A percentile compares a stretch with the other conserved stretches of the same genome.
Evolutionary conservation across 2,797 vertebrate species (phyloP).

Genomic region (Sebastes vulpes): DNA sequence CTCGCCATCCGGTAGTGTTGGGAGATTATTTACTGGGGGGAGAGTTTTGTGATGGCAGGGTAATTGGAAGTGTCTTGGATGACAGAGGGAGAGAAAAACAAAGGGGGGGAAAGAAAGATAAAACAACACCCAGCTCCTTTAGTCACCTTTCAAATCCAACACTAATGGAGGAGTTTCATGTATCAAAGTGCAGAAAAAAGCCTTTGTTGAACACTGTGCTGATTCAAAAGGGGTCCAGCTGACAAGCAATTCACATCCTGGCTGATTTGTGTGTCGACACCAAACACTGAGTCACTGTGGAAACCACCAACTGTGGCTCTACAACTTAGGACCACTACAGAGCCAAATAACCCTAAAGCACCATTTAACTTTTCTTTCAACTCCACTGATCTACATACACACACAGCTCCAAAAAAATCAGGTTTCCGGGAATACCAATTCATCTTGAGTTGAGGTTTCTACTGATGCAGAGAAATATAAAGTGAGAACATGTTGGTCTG

Average conservation of each 20-base stretch:
- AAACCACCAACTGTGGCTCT: slow-evolving; percentile 56
- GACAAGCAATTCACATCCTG: slow-evolving; percentile 54
- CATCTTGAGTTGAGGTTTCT: background rate
- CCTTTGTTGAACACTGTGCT: slow-evolving; percentile 22
- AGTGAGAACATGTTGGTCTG: background rate
- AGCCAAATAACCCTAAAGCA: slow-evolving; percentile 29
- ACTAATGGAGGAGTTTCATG: slow-evolving; percentile 44
- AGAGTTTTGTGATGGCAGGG: background rate
- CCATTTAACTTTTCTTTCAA: slow-evolving; percentile 27
- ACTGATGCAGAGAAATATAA: background rate
- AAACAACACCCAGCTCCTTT: background rate
- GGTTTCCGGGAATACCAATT: background rate
- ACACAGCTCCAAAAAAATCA: background rate
- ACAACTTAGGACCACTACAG: slow-evolving; percentile 34
- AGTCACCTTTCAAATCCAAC: slow-evolving; percentile 24
- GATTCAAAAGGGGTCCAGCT: slow-evolving; percentile 43
- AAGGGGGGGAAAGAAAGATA: background rate
- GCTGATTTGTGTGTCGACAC: slow-evolving; percentile 69
- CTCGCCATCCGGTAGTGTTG: background rate
- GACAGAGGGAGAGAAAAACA: background rate
- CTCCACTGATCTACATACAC: background rate
- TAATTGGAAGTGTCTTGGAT: background rate
- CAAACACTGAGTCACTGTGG: slow-evolving; percentile 69
- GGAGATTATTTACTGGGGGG: slow-evolving; percentile 9
- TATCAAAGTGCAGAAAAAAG: slow-evolving; percentile 4